Evolutionary conservation across 1,140 invertebrate genomes (phyloP), one percentile per base, ranked within the genome.

Genomic region (Tachypleus tridentatus): DNA sequence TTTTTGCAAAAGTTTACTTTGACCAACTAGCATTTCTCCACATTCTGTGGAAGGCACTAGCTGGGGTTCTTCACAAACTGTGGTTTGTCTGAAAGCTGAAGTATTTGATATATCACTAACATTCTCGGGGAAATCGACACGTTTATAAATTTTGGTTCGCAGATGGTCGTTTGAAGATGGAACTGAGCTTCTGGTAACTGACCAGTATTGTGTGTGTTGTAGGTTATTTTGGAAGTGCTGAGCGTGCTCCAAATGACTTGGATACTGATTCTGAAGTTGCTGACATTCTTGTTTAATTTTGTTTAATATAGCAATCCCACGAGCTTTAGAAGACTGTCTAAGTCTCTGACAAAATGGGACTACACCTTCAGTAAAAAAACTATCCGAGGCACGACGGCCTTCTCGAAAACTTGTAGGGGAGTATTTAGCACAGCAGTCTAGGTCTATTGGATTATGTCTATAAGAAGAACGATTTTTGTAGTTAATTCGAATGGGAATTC

Each of bases 371-470:
- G 80, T 77, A 29, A 83, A 77, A n/a, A 82, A 71, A 53, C 90
- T 91, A 73, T 95, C 91, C 69, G 89, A 93, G 1, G 93, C 92
- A 68, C 93, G 80, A 52, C 93, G 79, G 4, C 91, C 91, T 79
- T 96, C 89, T 70, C 89, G 80, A 76, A 92, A 92, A 74, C 88
- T 86, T 3, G 91, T 86, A 0, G 89, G 89, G 57, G 88, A 91
- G 63, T 87, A 79, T 48, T 86, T 88, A 59, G 86, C n/a, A 9
- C 49, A 80, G 57, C 82, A 81, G 64, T 8, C 54, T 56, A 69
- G 70, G 61, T 75, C 71, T 61, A 66, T 11, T 70, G 67, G 5
- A 70, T 71, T 10, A 62, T 80, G 65, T 76, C 74, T 47, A 69
- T 47, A 48, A 49, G 59, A n/a, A 57, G 56, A 57, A 5, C 56